Conservation (phyloP, 2,113 vertebrate genomes). For the Lepus europaeus region DNA sequence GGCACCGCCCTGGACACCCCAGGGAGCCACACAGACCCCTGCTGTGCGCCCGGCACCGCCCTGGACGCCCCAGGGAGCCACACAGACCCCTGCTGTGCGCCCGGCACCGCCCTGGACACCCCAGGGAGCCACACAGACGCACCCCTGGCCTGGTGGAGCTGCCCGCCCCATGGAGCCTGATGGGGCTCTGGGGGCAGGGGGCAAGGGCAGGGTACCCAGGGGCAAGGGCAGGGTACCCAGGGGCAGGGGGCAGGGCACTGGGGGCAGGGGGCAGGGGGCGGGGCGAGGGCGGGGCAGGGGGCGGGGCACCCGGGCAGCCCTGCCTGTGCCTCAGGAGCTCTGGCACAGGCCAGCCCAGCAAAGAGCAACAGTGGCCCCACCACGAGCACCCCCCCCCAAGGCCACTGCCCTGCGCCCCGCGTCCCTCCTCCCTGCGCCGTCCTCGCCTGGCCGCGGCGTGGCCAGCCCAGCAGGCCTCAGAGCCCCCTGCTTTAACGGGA, state of each 20-base stretch:
- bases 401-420: background rate
- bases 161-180: background rate
- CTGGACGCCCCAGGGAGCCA: background rate
- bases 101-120: too few relatives aligned
- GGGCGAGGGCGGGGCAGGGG: too few relatives aligned
- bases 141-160: background rate
- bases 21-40: too few relatives aligned
- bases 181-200: too few relatives aligned
- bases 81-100: background rate
- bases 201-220: background rate
- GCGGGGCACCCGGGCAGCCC: background rate
- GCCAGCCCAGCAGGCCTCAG: background rate
- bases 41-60: background rate
- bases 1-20: background rate
- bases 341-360: background rate
- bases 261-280: too few relatives aligned
- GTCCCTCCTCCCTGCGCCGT: background rate
- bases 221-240: too few relatives aligned
- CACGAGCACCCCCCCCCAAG: background rate
- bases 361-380: background rate
- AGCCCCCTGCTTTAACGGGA: background rate
- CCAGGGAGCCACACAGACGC: background rate
- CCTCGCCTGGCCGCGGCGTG: background rate
- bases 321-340: background rate
- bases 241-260: too few relatives aligned